phyloP scores from a whole-genome alignment of 2,888 invertebrate genomes.

The Branchipolynoe longqiensis region DNA sequence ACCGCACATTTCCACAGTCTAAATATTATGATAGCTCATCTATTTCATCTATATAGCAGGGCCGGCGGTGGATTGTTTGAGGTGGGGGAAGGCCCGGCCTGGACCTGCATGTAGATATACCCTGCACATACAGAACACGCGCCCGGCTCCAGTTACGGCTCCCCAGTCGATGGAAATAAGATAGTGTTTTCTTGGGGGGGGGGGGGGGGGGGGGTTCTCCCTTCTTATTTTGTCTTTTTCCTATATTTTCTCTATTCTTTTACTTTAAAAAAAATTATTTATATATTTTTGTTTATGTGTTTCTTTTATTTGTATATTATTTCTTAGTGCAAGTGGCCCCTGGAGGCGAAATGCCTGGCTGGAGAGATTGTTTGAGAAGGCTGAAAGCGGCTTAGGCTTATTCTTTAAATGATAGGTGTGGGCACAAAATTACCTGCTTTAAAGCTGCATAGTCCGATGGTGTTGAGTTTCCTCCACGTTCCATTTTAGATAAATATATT shows the following conservation, averaged over 20 bases:
- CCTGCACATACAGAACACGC: not conserved
- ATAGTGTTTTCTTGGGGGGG: slow-evolving; percentile 21
- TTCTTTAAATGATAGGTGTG: slow-evolving; percentile 13
- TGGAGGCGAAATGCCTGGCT: slow-evolving; percentile 17
- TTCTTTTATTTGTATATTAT: too few relatives aligned
- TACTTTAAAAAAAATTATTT: too few relatives aligned
- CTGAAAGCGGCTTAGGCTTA: not conserved
- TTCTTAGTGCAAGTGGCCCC: too few relatives aligned
- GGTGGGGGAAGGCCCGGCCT: not conserved
- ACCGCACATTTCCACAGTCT: slow-evolving; percentile 29
- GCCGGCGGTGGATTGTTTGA: slow-evolving; percentile 10
- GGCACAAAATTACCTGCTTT: slow-evolving; percentile 21
- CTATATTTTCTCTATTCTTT: too few relatives aligned
- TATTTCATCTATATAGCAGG: slow-evolving; percentile 45
- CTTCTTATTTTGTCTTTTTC: too few relatives aligned
- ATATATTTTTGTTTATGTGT: too few relatives aligned
- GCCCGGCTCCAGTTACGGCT: not conserved
- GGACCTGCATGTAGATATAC: slow-evolving; percentile 42
- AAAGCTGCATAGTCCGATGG: too few relatives aligned
- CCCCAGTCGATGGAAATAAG: slow-evolving; percentile 30
- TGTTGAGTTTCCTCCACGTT: too few relatives aligned
- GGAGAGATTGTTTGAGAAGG: slow-evolving; percentile 6
- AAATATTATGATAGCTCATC: slow-evolving; percentile 55
- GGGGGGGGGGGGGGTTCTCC: not conserved
- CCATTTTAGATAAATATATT: too few relatives aligned